Conservation (phyloP, 37 sponge, comb jelly and placozoan species). For the Dysidea cf. avara region DNA sequence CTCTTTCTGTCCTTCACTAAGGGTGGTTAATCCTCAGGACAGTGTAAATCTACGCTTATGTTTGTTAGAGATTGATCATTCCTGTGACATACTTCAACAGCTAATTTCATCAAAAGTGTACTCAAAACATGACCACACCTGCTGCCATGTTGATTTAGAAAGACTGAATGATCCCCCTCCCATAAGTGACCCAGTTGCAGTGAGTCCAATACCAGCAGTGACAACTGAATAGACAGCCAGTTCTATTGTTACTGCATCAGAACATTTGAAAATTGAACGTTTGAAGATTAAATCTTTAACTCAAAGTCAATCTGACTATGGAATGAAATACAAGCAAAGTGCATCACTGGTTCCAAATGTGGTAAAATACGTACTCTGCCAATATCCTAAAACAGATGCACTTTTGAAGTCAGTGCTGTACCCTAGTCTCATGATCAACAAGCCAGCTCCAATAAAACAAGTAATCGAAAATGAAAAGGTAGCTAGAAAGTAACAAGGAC, state of each 20-base stretch:
- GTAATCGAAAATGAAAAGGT: conserved; percentile 34
- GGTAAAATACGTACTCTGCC: conserved; percentile 21
- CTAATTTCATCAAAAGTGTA: too few relatives aligned
- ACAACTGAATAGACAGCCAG: too few relatives aligned
- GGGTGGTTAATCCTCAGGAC: not conserved
- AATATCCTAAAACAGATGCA: conserved; percentile 5
- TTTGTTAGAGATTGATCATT: conserved; percentile 12
- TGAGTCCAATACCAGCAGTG: too few relatives aligned
- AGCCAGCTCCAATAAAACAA: conserved; percentile 31
- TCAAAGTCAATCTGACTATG: conserved; percentile 2
- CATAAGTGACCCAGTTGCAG: too few relatives aligned
- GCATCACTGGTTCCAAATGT: conserved; percentile 50
- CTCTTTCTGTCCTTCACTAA: conserved; percentile 9
- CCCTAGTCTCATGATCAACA: conserved; percentile 28
- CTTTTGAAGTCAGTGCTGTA: conserved; percentile 23
- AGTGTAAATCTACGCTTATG: conserved; percentile 23
- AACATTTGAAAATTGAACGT: not conserved
- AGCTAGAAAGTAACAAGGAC: conserved; percentile 17
- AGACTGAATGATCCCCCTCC: too few relatives aligned
- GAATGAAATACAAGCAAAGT: conserved; percentile 1
- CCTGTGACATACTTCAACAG: too few relatives aligned
- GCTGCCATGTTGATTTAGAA: too few relatives aligned
- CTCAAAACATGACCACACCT: too few relatives aligned
- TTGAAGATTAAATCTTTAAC: conserved; percentile 11
- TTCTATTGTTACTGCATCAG: too few relatives aligned